Base-by-base conservation (phyloP, 53 echinoderm and acorn worm genomes). In the Echinometra lucunter region DNA sequence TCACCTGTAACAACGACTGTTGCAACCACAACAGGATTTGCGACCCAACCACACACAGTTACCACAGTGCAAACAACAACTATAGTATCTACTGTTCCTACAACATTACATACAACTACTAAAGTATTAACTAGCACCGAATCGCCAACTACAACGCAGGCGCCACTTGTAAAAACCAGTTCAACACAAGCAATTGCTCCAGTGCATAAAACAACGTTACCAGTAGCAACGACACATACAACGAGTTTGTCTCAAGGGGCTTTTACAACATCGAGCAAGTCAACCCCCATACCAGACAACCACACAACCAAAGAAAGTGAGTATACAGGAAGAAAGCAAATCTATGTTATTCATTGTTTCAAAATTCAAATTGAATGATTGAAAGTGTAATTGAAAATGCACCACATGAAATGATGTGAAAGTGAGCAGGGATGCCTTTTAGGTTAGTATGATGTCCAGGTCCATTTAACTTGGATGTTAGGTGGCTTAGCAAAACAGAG, bases 271-370 rank as follows among this genome's bases (percentile, higher is more conserved):
- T 21, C 85, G 28, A 85, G 85, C 45, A 49, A 47, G 49, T 49
- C 85, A 47, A 49, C 85, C n/a, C 2, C 27, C 49, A 85, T 85
- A 85, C 49, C 85, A 53, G 85, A 85, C 12, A 47, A 25, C 28
- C 85, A 47, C 47, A 85, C 85, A 9, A 85, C 85, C 28, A 85
- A 85, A 85, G 47, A 85, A n/a, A 85, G 85, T 85, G 49, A 85
- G 85, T 85, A 85, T 49, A 13, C 4, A 53, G 13, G 53, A 53
- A 53, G 53, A 53, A 53, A 53, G 53, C 53, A 53, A 53, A 13
- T n/a, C 9, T 9, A 53, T 53, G 13, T 53, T 1, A 13, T 53
- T 53, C 13, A 47, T 9, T 9, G 9, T 47, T 47, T 47, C 2
- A 53, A 53, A 53, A 53, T 53, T 53, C 53, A 53, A 11, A 53